Percentiles rank a stretch among this genome's conserved stretches.
phyloP scores from a whole-genome alignment of 2,797 vertebrate species.

The Epinephelus coioides region DNA sequence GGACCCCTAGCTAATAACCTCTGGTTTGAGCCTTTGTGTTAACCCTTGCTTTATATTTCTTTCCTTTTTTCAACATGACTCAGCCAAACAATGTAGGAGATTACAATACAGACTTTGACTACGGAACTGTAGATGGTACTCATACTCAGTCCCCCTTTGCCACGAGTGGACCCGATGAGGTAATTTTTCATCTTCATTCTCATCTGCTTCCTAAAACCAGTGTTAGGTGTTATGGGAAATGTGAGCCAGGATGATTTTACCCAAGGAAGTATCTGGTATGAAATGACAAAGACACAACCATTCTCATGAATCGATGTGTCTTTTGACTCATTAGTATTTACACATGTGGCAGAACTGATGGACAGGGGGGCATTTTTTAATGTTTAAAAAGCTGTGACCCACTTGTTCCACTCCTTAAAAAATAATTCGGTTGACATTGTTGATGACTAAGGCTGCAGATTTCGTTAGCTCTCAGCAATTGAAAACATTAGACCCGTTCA shows the following conservation, averaged over 20 bases:
- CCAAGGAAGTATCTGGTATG: slow-evolving; percentile 76
- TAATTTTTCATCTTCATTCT: slow-evolving; percentile 81
- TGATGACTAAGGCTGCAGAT: slow-evolving; percentile 47
- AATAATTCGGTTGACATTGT: slow-evolving; percentile 35
- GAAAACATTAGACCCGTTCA: not conserved
- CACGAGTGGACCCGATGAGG: slow-evolving; percentile 91
- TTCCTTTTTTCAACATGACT: slow-evolving; percentile 85
- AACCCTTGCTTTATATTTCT: slow-evolving; percentile 83
- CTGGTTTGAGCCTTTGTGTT: slow-evolving; percentile 78
- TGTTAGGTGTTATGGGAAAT: slow-evolving; percentile 56
- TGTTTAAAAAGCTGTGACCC: slow-evolving; percentile 34
- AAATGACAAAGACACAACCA: slow-evolving; percentile 75
- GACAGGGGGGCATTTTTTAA: slow-evolving; percentile 33
- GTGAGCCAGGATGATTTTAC: slow-evolving; percentile 66
- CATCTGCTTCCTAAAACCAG: slow-evolving; percentile 38
- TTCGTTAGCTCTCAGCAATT: slow-evolving; percentile 2
- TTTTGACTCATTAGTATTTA: slow-evolving; percentile 47
- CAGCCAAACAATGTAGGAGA: slow-evolving; percentile 94
- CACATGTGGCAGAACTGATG: slow-evolving; percentile 57
- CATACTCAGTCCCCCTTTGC: slow-evolving; percentile 90
- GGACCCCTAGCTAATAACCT: slow-evolving; percentile 75
- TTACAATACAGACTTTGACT: slow-evolving; percentile 92
- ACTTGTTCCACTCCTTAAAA: slow-evolving; percentile 27
- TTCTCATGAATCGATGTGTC: slow-evolving; percentile 72
- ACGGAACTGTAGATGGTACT: slow-evolving; percentile 89